These are phyloP conservation scores for Diogma glabrata DNA, from an alignment of 2,888 invertebrate genomes.

Conservation along the genomic window DNA sequence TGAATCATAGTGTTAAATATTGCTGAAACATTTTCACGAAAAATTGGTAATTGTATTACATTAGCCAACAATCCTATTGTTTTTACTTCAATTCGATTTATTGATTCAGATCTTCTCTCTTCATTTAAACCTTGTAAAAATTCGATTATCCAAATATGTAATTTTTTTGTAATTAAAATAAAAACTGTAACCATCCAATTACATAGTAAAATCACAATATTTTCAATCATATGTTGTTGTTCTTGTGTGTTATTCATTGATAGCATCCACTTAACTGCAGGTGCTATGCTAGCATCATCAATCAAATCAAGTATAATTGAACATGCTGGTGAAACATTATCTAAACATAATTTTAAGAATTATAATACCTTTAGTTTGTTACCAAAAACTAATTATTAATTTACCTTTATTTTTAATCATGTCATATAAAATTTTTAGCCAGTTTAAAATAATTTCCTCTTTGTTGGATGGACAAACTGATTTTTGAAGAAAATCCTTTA, in stretches of 20 bases:
- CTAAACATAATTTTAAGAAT: no score
- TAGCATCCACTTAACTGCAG: conserved; percentile 29
- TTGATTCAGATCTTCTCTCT: conserved; percentile 41
- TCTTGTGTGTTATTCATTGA: conserved; percentile 35
- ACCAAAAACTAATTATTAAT: no score
- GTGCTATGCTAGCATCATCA: conserved; percentile 26
- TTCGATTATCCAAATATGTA: conserved; percentile 54
- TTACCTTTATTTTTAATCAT: no score
- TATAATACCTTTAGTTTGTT: no score
- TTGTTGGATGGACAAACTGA: no score
- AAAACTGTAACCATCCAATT: conserved; percentile 53
- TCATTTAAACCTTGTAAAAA: conserved; percentile 30
- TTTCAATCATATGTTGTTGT: conserved; percentile 44
- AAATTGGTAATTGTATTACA: conserved; percentile 42
- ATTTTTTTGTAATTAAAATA: conserved; percentile 50
- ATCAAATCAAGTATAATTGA: conserved; percentile 30
- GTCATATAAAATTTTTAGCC: no score
- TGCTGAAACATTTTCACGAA: conserved; percentile 45
- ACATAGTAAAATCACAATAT: conserved; percentile 52
- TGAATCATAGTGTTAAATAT: conserved; percentile 53
- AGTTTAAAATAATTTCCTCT: no score
- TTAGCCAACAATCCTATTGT: conserved; percentile 47
- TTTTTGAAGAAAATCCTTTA: no score
- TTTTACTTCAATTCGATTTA: conserved; percentile 49
- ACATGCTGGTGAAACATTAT: no score